phyloP scores from a whole-genome alignment of 2,888 invertebrate genomes.

The Drosophila prolongata region DNA sequence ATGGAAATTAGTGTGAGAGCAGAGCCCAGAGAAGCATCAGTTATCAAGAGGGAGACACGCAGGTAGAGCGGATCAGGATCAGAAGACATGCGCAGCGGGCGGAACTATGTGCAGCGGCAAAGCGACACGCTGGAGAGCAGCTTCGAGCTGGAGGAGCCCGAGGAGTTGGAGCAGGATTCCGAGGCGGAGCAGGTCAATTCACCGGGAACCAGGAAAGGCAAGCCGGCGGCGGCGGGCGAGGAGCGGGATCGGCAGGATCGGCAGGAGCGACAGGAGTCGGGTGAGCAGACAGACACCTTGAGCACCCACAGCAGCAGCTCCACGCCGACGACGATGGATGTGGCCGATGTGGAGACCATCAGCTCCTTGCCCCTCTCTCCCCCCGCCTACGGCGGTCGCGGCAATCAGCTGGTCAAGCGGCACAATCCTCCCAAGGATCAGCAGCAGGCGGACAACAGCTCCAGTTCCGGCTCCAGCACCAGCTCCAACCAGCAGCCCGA shows the following conservation, averaged over 20 bases:
- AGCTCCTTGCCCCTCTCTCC: constrained; percentile 65
- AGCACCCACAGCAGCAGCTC: constrained; percentile 78
- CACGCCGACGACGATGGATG: constrained; percentile 82
- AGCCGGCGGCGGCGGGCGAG: neutral
- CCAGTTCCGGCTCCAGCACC: constrained; percentile 82
- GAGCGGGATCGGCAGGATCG: neutral
- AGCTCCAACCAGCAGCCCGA: constrained; percentile 70
- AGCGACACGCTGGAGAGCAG: constrained; percentile 76
- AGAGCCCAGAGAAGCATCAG: constrained; percentile 39
- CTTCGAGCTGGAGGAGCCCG: constrained; percentile 77
- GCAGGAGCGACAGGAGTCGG: constrained; percentile 49
- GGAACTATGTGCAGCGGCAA: constrained; percentile 55
- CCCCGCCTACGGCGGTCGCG: constrained; percentile 24
- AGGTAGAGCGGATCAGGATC: constrained; percentile 8
- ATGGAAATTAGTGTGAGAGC: constrained; percentile 64
- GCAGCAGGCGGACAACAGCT: constrained; percentile 59
- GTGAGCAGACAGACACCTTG: constrained; percentile 67
- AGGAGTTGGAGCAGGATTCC: constrained; percentile 20
- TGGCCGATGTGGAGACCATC: constrained; percentile 74
- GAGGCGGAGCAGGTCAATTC: constrained; percentile 5
- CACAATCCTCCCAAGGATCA: constrained; percentile 32
- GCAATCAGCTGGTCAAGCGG: constrained; percentile 51
- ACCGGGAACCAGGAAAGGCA: constrained; percentile 1
- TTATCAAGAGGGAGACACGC: constrained; percentile 17
- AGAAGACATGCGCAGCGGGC: constrained; percentile 54